phyloP scores from a whole-genome alignment of 2,888 invertebrate genomes.

The Poecilus cupreus region DNA sequence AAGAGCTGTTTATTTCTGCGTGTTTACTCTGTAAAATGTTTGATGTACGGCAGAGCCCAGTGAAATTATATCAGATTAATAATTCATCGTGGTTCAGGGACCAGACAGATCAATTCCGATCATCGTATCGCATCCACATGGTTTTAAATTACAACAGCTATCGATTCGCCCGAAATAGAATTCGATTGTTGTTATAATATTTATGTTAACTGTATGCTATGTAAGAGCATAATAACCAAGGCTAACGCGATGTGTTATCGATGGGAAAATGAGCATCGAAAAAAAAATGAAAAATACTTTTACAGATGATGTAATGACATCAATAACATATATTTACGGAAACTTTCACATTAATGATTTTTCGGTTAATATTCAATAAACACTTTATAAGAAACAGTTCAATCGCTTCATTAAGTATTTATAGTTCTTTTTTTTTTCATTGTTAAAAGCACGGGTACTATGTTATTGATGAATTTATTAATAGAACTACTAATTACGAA shows the following conservation, averaged over 20 bases:
- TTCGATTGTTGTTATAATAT: constrained; percentile 15
- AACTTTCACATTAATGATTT: constrained; percentile 6
- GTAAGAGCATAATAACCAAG: constrained; percentile 4
- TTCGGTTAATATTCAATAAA: neutral
- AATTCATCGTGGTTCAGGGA: constrained; percentile 21
- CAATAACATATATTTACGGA: neutral
- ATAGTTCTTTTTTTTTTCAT: neutral
- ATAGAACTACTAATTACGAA: neutral
- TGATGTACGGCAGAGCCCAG: neutral
- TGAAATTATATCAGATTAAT: constrained; percentile 28
- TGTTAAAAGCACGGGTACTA: neutral
- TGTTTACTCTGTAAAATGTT: constrained; percentile 9
- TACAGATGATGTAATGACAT: neutral
- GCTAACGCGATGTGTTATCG: constrained; percentile 13
- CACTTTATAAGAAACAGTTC: neutral
- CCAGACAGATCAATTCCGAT: constrained; percentile 25
- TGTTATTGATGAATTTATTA: neutral
- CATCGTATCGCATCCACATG: neutral
- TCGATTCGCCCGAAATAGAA: constrained; percentile 11
- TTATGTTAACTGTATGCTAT: constrained; percentile 7
- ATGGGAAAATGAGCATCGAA: neutral
- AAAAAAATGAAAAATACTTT: constrained; percentile 1
- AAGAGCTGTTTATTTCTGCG: constrained; percentile 7
- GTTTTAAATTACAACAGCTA: neutral
- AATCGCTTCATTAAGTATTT: neutral